Conservation (phyloP, 2,113 vertebrate species). For the Anas platyrhynchos region DNA sequence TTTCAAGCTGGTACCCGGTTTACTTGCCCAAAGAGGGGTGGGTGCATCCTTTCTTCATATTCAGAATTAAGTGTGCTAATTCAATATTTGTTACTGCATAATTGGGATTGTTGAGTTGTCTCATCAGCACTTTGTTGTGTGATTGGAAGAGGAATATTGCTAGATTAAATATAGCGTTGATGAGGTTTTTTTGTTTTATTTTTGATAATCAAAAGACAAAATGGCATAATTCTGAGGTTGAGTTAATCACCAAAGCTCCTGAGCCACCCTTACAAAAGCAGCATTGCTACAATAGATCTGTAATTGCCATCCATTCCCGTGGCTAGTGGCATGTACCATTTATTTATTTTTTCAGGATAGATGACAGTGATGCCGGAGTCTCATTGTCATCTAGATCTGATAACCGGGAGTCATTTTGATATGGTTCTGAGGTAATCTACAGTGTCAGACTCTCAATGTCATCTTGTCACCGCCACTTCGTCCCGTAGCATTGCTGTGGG, state of each 20-base stretch:
- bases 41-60: background rate
- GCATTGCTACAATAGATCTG: background rate
- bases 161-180: background rate
- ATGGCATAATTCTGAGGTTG: background rate
- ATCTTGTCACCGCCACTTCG: conserved; percentile 58
- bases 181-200: background rate
- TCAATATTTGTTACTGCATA: background rate
- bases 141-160: background rate
- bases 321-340: conserved; percentile 9
- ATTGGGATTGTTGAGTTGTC: background rate
- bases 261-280: background rate
- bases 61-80: background rate
- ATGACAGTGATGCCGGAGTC: conserved; percentile 44
- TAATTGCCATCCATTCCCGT: conserved; percentile 3
- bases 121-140: background rate
- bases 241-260: background rate
- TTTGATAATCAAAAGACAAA: background rate
- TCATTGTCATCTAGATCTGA: conserved; percentile 68
- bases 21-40: background rate
- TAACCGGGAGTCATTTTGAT: conserved; percentile 50
- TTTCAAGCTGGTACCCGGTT: background rate
- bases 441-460: conserved; percentile 62
- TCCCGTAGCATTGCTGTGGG: conserved; percentile 5
- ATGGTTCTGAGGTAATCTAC: conserved; percentile 61
- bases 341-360: conserved; percentile 55